Evolutionary conservation across 2,888 invertebrate species (phyloP).

Genomic region (Eupithecia inturbata): DNA sequence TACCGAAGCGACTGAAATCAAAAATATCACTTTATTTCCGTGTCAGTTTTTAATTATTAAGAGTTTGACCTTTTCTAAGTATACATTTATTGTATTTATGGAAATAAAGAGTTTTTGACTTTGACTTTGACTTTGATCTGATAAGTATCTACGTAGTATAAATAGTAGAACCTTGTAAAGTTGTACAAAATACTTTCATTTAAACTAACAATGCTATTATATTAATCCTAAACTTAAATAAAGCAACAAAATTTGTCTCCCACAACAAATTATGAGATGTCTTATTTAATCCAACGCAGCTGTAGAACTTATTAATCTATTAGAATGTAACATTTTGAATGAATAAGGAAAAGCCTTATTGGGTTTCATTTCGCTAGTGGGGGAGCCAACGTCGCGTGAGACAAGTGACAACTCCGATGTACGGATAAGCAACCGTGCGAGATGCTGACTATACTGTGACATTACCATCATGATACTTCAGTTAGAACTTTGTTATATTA

Average conservation of each 20-base stretch:
- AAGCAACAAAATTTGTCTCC: not conserved
- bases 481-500: not conserved
- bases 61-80: too few relatives aligned
- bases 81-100: too few relatives aligned
- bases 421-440: slow-evolving; percentile 72
- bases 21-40: too few relatives aligned
- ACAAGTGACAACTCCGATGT: slow-evolving; percentile 77
- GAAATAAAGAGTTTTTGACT: too few relatives aligned
- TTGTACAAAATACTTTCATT: not conserved
- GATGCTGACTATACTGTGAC: slow-evolving; percentile 47
- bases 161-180: not conserved
- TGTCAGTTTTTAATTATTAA: too few relatives aligned
- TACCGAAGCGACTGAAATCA: too few relatives aligned
- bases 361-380: slow-evolving; percentile 63
- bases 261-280: not conserved
- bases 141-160: not conserved
- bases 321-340: slow-evolving; percentile 53
- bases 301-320: slow-evolving; percentile 42
- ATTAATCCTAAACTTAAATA: not conserved
- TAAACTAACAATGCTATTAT: not conserved
- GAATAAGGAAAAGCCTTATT: slow-evolving; percentile 63
- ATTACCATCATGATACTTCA: slow-evolving; percentile 56
- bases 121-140: too few relatives aligned
- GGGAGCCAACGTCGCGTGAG: slow-evolving; percentile 69
- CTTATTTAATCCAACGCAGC: slow-evolving; percentile 20